phyloP scores from a whole-genome alignment of 2,797 vertebrate species.

The Aldrovandia affinis region DNA sequence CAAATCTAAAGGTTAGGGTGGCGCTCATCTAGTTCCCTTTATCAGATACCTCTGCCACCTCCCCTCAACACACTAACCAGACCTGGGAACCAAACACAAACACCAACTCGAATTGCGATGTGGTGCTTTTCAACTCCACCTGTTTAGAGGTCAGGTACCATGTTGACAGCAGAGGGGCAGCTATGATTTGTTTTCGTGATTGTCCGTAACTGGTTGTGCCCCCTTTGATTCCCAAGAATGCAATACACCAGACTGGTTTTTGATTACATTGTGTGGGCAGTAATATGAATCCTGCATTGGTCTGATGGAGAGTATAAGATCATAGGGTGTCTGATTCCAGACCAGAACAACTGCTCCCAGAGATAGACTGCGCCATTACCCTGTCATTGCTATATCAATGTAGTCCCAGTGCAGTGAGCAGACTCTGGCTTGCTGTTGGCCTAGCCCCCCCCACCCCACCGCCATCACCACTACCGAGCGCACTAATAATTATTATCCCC shows the following conservation, averaged over 20 bases:
- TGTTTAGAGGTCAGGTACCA: too few relatives aligned
- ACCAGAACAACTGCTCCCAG: conserved; percentile 12
- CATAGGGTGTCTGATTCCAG: not conserved
- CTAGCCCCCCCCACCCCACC: not conserved
- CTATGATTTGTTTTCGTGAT: not conserved
- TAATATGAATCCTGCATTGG: not conserved
- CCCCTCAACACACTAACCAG: not conserved
- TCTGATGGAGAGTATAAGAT: not conserved
- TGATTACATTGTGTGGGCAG: not conserved
- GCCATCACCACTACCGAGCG: not conserved
- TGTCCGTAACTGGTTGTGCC: not conserved
- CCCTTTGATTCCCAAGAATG: not conserved
- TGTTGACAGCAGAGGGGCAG: not conserved
- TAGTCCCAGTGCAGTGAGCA: not conserved
- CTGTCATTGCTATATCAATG: not conserved
- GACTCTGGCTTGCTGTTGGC: not conserved
- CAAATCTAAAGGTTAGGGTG: not conserved
- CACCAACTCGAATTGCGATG: too few relatives aligned
- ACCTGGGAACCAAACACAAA: too few relatives aligned
- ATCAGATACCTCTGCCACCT: not conserved
- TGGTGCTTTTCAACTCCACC: too few relatives aligned
- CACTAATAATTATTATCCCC: not conserved
- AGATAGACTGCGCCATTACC: not conserved
- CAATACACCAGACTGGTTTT: not conserved
- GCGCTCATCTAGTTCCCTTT: not conserved